A percentile compares a stretch with the other conserved stretches of the same genome.
Evolutionary conservation across 2,797 vertebrate species (phyloP).

Genomic region (Sebastiscus albofasciatus): DNA sequence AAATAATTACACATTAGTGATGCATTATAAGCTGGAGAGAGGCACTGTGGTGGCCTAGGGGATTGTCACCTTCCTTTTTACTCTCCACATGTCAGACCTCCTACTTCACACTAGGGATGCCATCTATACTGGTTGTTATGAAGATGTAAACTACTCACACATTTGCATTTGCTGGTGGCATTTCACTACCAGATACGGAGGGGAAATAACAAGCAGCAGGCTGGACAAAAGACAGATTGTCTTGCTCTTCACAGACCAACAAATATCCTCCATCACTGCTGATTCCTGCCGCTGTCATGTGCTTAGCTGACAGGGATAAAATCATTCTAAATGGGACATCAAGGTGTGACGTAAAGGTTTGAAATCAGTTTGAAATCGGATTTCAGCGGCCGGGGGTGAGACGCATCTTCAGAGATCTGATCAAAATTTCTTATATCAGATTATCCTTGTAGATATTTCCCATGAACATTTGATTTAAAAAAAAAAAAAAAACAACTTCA

Average conservation of each 20-base stretch:
- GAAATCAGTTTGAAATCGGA: background rate
- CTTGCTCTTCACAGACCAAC: background rate
- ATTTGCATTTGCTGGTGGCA: background rate
- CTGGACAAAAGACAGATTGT: background rate
- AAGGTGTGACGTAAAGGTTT: background rate
- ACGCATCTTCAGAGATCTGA: background rate
- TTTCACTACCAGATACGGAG: background rate
- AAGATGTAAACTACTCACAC: background rate
- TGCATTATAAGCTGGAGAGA: constrained; percentile 21
- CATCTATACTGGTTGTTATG: background rate
- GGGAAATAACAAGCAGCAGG: background rate
- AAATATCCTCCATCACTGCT: background rate
- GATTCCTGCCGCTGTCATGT: background rate
- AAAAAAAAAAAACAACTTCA: background rate
- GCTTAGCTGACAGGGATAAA: background rate
- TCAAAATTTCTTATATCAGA: background rate
- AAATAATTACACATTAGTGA: constrained; percentile 23
- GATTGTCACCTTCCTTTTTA: constrained; percentile 23
- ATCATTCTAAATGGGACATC: background rate
- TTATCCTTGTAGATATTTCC: background rate
- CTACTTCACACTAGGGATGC: background rate
- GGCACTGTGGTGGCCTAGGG: constrained; percentile 1
- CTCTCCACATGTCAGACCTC: constrained; percentile 11
- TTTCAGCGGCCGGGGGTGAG: background rate
- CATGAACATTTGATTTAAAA: background rate